Conservation (phyloP, 1,140 invertebrate species). For the Lasioglossum baleicum region DNA sequence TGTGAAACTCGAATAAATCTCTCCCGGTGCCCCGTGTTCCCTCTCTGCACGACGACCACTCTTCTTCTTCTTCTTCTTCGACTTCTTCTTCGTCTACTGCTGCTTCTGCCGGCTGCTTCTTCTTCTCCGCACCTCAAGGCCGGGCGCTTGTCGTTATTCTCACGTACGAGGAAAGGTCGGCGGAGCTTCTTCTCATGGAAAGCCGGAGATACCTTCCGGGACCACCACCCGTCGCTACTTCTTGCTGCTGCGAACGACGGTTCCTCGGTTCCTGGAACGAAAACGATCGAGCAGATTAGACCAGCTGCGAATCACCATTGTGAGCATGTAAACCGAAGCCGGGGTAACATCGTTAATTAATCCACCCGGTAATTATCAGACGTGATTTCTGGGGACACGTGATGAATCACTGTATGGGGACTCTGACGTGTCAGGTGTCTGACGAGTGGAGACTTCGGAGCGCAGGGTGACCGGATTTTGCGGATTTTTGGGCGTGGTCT, state of each 20-base stretch:
- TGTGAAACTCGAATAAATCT: slow-evolving; percentile 55
- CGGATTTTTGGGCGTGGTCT: too few relatives aligned
- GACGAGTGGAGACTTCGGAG: too few relatives aligned
- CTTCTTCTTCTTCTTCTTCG: slow-evolving; percentile 8
- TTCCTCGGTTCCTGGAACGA: slow-evolving; percentile 31
- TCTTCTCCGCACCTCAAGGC: slow-evolving; percentile 43
- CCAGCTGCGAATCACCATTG: background rate
- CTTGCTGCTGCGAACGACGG: background rate
- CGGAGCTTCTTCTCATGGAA: slow-evolving; percentile 43
- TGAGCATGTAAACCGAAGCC: background rate
- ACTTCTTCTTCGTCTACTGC: background rate
- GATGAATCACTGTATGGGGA: background rate
- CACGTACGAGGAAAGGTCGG: slow-evolving; percentile 36
- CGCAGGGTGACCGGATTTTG: too few relatives aligned
- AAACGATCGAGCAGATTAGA: background rate
- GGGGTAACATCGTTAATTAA: slow-evolving; percentile 2
- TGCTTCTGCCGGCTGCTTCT: too few relatives aligned
- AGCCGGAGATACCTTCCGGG: slow-evolving; percentile 25
- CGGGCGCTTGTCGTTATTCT: slow-evolving; percentile 31
- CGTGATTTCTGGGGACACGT: background rate
- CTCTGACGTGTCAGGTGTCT: too few relatives aligned
- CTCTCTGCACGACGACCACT: background rate
- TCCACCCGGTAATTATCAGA: background rate
- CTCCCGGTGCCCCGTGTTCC: slow-evolving; percentile 9
- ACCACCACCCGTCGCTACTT: slow-evolving; percentile 8